Conservation (phyloP, 1,140 invertebrate species). For the Monomorium pharaonis region DNA sequence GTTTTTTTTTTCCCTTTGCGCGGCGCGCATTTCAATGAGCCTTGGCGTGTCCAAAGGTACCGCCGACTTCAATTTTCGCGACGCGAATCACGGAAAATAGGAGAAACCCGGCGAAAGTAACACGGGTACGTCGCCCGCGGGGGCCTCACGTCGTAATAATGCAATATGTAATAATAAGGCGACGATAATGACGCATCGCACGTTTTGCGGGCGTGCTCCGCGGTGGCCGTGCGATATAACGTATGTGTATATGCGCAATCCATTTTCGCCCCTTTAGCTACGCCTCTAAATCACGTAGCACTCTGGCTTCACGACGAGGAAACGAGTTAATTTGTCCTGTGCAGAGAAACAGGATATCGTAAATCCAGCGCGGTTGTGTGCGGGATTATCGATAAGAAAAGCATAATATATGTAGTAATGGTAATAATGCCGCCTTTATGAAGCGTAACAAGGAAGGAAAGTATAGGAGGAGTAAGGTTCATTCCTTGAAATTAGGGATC, state of each 20-base stretch:
- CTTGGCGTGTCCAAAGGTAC: conserved; percentile 66
- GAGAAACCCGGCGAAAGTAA: conserved; percentile 83
- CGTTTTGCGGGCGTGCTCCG: not conserved
- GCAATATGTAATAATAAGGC: conserved; percentile 71
- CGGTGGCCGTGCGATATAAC: not conserved
- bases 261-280: conserved; percentile 30
- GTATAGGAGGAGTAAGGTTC: no score
- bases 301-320: conserved; percentile 42
- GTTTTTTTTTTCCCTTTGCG: conserved; percentile 7
- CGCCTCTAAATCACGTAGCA: conserved; percentile 9
- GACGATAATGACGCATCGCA: conserved; percentile 68
- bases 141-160: conserved; percentile 72
- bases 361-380: conserved; percentile 19
- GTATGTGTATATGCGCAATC: not conserved
- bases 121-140: conserved; percentile 65
- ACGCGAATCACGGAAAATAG: conserved; percentile 81
- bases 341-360: not conserved
- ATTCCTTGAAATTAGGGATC: not conserved
- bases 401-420: conserved; percentile 6
- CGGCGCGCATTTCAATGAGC: conserved; percentile 17
- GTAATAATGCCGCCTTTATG: not conserved
- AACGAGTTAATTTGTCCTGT: not conserved
- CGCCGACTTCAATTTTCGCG: conserved; percentile 78
- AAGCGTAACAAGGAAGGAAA: not conserved
- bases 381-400: conserved; percentile 5